Evolutionary conservation across 1,140 invertebrate species (phyloP), one percentile per base, ranked within the genome.

Genomic region (Caenorhabditis tropicalis): DNA sequence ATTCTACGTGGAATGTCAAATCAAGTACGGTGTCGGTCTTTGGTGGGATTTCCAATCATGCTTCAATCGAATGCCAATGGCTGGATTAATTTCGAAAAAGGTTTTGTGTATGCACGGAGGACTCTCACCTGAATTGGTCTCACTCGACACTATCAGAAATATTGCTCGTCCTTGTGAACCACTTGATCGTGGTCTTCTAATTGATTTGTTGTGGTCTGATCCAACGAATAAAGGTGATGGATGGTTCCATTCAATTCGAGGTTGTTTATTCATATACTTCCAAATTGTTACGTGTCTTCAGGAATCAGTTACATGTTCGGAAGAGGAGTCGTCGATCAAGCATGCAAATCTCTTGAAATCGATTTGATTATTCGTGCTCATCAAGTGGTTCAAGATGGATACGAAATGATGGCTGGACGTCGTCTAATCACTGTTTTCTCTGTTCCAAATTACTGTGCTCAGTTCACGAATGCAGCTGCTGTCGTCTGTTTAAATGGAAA

Each of bases 1-100:
- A 27, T 93, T 93, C 87, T 92, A 92, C 86, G 90, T 91, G 81
- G 91, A 92, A 87, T 92, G 91, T 51, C 46, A 51, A 15, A 48
- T 60, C n/a, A 85, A 85, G 49, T 86, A 83, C 74, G 85, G 85
- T 24, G 82, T 87, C 80, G 87, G 87, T 31, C 56, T 88, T 7
- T 88, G 88, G 88, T 88, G 86, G 86, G 88, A 88, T 43, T 88
- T 88, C 81, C 88, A 88, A 49, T 56, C 80, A 19, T 56, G 88
- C 43, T 88, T 88, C 79, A 88, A 88, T 56, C 86, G 88, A 5
- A 39, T 88, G 16, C 88, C 88, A 27, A 87, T 88, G 88, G 84
- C 86, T 33, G 88, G 86, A 12, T 70, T 88, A 29, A 88, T 88
- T 27, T 86, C 86, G 27, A 88, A 88, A 65, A 88, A 86, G 83